Conservation (phyloP, 1,140 invertebrate species). For the Wiebesia pumilae region DNA sequence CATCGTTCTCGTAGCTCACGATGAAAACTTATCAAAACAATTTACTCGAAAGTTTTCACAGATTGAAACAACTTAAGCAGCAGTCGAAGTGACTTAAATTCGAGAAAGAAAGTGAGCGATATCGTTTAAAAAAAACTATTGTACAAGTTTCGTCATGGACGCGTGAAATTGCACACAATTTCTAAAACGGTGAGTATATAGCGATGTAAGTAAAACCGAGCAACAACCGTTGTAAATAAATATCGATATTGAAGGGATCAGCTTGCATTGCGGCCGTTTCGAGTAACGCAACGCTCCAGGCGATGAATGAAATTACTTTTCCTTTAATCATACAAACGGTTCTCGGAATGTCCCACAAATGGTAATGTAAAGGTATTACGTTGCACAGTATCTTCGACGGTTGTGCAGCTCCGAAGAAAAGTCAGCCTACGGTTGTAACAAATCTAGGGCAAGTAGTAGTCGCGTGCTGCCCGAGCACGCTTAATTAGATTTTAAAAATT, state of each 20-base stretch:
- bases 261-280: neutral
- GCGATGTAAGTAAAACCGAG: neutral
- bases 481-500: neutral
- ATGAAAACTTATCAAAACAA: no score
- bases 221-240: neutral
- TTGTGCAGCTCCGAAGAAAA: neutral
- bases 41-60: no score
- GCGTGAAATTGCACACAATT: neutral
- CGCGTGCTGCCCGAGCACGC: neutral
- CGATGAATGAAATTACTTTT: neutral
- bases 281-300: neutral
- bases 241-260: neutral
- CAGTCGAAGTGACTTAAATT: no score
- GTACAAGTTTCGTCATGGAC: neutral
- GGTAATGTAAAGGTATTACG: neutral
- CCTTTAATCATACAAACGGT: neutral
- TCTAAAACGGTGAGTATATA: neutral
- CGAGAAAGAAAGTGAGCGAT: neutral
- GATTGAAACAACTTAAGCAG: no score
- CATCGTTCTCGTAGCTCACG: no score
- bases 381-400: neutral
- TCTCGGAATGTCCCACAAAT: neutral
- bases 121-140: neutral
- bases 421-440: neutral
- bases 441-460: neutral